Evolutionary conservation across 2,113 vertebrate species (phyloP).

Genomic region (Platanista minor): DNA sequence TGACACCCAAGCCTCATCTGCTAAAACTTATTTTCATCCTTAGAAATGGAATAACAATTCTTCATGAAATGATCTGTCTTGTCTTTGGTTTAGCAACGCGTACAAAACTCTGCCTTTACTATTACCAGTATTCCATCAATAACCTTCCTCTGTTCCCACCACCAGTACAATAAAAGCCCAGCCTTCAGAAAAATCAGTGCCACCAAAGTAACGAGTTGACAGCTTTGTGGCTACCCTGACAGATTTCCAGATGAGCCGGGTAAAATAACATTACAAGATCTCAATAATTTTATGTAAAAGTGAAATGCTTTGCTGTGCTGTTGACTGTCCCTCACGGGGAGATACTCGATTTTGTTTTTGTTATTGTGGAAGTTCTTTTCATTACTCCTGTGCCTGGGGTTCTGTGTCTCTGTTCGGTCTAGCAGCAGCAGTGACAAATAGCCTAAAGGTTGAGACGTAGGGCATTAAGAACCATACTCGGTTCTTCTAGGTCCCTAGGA

Average conservation of each 20-base stretch:
- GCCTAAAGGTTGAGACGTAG: background rate
- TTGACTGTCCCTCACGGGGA: background rate
- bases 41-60: background rate
- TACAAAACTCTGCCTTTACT: background rate
- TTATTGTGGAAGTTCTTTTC: background rate
- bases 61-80: background rate
- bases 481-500: background rate
- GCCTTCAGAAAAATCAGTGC: conserved; percentile 14
- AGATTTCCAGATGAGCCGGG: background rate
- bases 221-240: background rate
- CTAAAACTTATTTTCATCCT: background rate
- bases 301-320: background rate
- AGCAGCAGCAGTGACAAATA: background rate
- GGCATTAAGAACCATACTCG: background rate
- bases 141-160: background rate
- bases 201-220: background rate
- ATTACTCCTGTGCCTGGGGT: background rate
- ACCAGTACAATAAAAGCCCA: background rate
- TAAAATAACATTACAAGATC: background rate
- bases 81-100: background rate
- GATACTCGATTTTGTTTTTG: background rate
- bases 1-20: background rate
- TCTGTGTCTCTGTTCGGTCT: background rate
- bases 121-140: background rate
- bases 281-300: conserved; percentile 3